Base-by-base conservation (phyloP, 2,797 vertebrate species). In the Poeciliopsis presidionis region DNA sequence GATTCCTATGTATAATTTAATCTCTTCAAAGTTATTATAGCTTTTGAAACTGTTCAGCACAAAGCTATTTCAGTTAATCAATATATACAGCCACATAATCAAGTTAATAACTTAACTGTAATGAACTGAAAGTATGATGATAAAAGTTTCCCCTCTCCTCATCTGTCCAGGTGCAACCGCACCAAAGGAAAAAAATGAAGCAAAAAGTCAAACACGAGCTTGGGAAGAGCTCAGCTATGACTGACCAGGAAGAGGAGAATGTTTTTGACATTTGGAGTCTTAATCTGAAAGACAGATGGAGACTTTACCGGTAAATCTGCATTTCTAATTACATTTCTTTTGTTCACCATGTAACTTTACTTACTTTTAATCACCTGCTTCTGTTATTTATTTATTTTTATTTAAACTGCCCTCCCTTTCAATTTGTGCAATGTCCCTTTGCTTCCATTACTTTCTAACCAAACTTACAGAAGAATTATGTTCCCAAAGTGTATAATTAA, bases 241-340 rank as follows among this genome's bases (percentile, higher is more conserved):
- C 93, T 8, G 93, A 95, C 49, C 16, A 39, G 0, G 94, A 98
- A 78, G 97, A 96, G 41, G 9, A 0, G 0, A 51, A 14, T 14
- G 75, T 97, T 75, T 55, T 43, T 22, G 90, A 98, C 46, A 47
- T 99, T 75, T 99, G 98, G 98, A 87, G 81, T 9, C 95, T 99
- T 45, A 86, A 84, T 74, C 83, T 93, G 70, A 87, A 20, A 61
- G 95, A 97, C 72, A 96, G 96, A 87, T 99, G 97, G 98, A 95
- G 78, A 84, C 96, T 99, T 74, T 99, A 99, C 92, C 96, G 98
- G 98, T 99, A 86, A 18, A 82, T 75, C 49, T 84, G 16, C 36
- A 46, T 65, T n/a, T 13, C 8, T 59, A 12, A 51, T 73, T 72
- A 28, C 8, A 8, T 75, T 72, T 30, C 18, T 4, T 70, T 47